Evolutionary conservation across 2,113 vertebrate genomes (phyloP).

Genomic region (Anguilla japonica): DNA sequence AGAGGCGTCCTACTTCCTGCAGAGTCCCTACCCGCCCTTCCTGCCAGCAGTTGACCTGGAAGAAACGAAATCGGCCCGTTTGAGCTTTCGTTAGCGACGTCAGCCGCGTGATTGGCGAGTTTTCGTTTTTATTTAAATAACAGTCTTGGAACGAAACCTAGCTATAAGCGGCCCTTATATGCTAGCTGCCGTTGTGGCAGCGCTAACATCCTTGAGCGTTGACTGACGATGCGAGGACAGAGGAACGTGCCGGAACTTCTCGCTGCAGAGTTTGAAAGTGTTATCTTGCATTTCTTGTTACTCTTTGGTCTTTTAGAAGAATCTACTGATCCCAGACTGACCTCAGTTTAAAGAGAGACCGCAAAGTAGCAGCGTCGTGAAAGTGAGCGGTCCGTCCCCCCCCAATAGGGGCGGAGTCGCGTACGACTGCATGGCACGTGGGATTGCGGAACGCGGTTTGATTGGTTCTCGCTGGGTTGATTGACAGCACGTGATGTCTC

Average conservation of each 20-base stretch:
- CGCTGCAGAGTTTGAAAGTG: no score
- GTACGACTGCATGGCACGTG: background rate
- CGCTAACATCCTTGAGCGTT: background rate
- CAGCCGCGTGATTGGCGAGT: background rate
- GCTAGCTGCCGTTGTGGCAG: background rate
- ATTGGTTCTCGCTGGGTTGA: background rate
- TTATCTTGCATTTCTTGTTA: background rate
- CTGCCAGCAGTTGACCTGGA: no score
- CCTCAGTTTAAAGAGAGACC: background rate
- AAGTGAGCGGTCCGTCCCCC: background rate
- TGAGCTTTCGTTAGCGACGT: background rate
- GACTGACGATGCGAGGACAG: constrained; percentile 16
- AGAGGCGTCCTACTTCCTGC: background rate
- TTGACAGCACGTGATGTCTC: constrained; percentile 1
- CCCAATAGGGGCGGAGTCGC: background rate
- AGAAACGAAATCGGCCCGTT: background rate
- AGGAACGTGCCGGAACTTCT: background rate
- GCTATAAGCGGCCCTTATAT: background rate
- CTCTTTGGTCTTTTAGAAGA: background rate
- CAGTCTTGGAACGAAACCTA: background rate
- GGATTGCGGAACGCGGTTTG: background rate
- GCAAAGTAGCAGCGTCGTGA: background rate
- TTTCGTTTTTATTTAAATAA: background rate
- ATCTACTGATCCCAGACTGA: background rate
- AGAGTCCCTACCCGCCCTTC: no score